Percentiles rank a stretch among this genome's conserved stretches.
phyloP scores from a whole-genome alignment of 1,140 invertebrate species.

The Drosophila subpulchrella region DNA sequence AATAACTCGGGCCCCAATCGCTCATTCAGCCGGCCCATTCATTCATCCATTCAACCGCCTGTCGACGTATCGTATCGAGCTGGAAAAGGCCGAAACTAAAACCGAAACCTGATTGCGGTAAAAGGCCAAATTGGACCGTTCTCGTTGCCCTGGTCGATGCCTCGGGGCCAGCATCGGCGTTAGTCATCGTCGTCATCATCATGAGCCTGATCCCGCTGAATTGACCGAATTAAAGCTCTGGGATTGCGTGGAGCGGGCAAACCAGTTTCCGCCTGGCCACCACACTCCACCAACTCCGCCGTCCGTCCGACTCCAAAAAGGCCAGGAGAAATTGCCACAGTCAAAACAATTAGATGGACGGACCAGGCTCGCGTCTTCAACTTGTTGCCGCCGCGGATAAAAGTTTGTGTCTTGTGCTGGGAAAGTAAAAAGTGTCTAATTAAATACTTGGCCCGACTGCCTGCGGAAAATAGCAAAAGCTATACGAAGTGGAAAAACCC shows the following conservation, averaged over 20 bases:
- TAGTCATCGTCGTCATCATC: constrained; percentile 20
- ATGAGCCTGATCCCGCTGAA: constrained; percentile 19
- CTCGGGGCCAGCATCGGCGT: constrained; percentile 21
- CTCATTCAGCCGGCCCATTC: constrained; percentile 39
- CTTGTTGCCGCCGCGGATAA: constrained; percentile 57
- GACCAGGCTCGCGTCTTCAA: constrained; percentile 42
- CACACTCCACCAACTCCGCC: no score
- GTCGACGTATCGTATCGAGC: constrained; percentile 24
- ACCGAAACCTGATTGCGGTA: constrained; percentile 44
- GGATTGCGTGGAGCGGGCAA: constrained; percentile 18
- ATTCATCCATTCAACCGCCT: constrained; percentile 45
- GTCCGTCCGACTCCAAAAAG: constrained; percentile 44
- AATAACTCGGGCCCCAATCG: constrained; percentile 36
- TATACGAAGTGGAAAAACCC: not conserved
- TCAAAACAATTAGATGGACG: constrained; percentile 71
- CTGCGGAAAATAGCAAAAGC: constrained; percentile 21
- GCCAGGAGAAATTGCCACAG: constrained; percentile 70
- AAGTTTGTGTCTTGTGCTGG: constrained; percentile 33
- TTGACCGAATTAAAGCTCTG: constrained; percentile 47
- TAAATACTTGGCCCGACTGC: constrained; percentile 48
- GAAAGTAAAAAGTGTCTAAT: constrained; percentile 69
- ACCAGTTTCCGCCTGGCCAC: constrained; percentile 50
- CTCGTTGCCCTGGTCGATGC: constrained; percentile 37
- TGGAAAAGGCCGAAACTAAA: not conserved
- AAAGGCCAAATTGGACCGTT: constrained; percentile 49